Percentiles rank a stretch among this genome's conserved stretches.
Evolutionary conservation across 2,888 invertebrate genomes (phyloP).

Genomic region (Adelphocoris suturalis): DNA sequence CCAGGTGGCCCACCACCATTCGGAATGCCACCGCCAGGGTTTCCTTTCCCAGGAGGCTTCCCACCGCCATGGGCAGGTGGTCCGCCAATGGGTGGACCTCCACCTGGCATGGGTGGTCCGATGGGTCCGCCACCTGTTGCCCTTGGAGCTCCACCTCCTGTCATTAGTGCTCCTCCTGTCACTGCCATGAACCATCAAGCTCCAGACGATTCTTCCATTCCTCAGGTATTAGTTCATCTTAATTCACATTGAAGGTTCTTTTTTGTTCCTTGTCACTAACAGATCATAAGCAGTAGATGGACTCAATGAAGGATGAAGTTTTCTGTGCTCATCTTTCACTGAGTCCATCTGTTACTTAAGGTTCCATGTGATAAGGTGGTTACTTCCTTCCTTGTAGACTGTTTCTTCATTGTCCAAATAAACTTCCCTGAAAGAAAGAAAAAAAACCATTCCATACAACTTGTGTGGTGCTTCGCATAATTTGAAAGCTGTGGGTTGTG

Average conservation of each 20-base stretch:
- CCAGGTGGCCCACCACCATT: conserved; percentile 82
- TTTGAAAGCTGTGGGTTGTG: no score
- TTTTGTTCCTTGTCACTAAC: not conserved
- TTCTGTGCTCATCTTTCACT: no score
- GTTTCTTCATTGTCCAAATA: no score
- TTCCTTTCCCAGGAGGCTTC: conserved; percentile 78
- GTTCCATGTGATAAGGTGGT: no score
- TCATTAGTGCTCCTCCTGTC: conserved; percentile 76
- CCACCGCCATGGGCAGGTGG: conserved; percentile 76
- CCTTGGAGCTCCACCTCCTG: conserved; percentile 76
- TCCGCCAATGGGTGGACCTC: conserved; percentile 78
- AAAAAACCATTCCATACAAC: no score
- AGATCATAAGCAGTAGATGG: no score
- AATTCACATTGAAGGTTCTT: not conserved
- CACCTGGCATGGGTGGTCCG: conserved; percentile 76
- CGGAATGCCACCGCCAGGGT: conserved; percentile 86
- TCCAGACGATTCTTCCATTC: conserved; percentile 77
- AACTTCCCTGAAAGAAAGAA: no score
- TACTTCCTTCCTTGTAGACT: no score
- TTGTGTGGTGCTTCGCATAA: no score
- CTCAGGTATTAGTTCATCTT: conserved; percentile 74
- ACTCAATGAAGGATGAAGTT: no score
- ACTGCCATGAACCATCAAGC: conserved; percentile 77
- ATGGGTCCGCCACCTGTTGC: conserved; percentile 70
- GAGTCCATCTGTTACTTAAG: not conserved